Evolutionary conservation across 2,113 vertebrate genomes (phyloP).

Genomic region (Microcebus lehilahytsara): DNA sequence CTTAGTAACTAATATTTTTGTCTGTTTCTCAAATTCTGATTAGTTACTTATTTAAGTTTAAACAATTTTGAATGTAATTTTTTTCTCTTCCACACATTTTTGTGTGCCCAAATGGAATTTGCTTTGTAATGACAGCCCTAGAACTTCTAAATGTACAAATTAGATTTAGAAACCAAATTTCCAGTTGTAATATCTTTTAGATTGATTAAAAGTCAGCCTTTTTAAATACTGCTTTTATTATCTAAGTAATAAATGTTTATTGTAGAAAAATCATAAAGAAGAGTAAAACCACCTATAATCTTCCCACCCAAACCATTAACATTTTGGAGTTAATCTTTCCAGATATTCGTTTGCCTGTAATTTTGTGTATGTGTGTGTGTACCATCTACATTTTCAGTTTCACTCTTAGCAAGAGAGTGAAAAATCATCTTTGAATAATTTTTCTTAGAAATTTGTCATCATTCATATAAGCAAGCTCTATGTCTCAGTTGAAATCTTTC

Average conservation of each 20-base stretch:
- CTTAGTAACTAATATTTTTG: background rate
- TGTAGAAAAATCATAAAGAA: constrained; percentile 13
- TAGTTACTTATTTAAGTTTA: background rate
- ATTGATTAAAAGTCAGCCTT: background rate
- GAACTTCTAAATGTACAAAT: constrained; percentile 23
- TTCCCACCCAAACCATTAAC: background rate
- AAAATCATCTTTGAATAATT: background rate
- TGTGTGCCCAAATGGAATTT: background rate
- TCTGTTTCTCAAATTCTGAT: background rate
- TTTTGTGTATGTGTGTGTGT: background rate
- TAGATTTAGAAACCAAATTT: constrained; percentile 22
- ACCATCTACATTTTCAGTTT: background rate
- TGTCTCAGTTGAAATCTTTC: background rate
- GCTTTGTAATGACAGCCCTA: background rate
- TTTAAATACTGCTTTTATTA: background rate
- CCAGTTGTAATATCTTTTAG: background rate
- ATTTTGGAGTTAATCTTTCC: background rate
- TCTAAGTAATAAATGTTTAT: background rate
- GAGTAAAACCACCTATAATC: background rate
- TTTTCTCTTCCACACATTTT: background rate
- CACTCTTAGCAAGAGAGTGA: background rate
- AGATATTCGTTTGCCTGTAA: background rate
- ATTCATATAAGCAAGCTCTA: background rate
- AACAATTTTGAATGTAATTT: background rate
- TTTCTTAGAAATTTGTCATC: constrained; percentile 14